Evolutionary conservation across 35 echinoderm and acorn worm genomes (phyloP).

Genomic region (Ophioderma brevispina): DNA sequence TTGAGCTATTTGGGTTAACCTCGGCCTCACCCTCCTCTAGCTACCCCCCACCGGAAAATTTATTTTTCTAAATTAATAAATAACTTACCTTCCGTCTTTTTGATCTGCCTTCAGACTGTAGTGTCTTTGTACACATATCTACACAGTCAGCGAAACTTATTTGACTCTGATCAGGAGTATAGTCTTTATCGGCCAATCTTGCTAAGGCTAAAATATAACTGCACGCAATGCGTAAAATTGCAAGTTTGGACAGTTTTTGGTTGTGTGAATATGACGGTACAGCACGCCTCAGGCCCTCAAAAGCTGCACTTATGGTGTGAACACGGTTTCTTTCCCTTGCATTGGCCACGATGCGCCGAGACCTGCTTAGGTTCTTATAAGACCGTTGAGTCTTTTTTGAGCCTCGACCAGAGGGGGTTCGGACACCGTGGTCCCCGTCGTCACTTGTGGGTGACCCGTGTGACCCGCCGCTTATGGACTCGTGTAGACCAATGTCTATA

Average conservation of each 20-base stretch:
- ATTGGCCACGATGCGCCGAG: conserved; percentile 90
- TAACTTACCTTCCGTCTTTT: conserved; percentile 88
- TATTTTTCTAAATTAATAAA: too few relatives aligned
- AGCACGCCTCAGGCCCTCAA: conserved; percentile 93
- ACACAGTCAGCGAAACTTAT: conserved; percentile 93
- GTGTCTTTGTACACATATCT: conserved; percentile 85
- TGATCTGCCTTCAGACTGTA: conserved; percentile 93
- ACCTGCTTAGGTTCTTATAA: conserved; percentile 87
- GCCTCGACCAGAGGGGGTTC: neutral
- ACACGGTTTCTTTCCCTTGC: conserved; percentile 93
- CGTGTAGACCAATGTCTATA: neutral
- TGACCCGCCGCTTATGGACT: neutral
- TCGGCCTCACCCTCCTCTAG: too few relatives aligned
- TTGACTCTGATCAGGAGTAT: conserved; percentile 61
- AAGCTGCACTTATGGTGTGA: conserved; percentile 97
- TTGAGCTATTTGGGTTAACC: too few relatives aligned
- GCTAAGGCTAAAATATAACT: conserved; percentile 96
- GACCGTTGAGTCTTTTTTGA: conserved; percentile 36
- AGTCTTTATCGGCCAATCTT: conserved; percentile 87
- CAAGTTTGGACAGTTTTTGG: conserved; percentile 96
- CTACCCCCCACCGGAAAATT: too few relatives aligned
- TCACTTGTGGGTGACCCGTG: neutral
- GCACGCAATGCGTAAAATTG: conserved; percentile 95
- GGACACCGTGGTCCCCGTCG: neutral
- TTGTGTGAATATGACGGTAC: conserved; percentile 99